Evolutionary conservation across 2,797 vertebrate genomes (phyloP).

Genomic region (Lepus townsendii): DNA sequence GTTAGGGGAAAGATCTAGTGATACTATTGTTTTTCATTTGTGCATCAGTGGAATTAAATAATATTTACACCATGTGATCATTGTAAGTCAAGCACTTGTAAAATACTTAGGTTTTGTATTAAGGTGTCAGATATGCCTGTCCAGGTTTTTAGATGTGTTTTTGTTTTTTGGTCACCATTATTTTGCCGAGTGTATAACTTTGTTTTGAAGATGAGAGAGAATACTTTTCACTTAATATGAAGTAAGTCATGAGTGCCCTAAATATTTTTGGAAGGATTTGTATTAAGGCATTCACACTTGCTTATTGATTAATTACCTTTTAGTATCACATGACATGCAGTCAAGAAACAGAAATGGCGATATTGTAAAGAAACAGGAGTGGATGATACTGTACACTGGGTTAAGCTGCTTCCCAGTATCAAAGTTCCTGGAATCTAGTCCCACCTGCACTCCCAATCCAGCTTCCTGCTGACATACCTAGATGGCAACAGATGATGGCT

Average conservation of each 20-base stretch:
- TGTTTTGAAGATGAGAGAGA: conserved; percentile 2
- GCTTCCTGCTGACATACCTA: no score
- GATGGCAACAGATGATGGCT: no score
- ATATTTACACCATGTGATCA: neutral
- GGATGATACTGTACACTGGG: no score
- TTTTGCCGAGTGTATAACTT: neutral
- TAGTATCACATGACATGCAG: neutral
- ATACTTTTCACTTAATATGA: neutral
- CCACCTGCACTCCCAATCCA: no score
- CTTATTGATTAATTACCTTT: neutral
- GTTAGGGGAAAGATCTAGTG: neutral
- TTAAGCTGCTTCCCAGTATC: neutral
- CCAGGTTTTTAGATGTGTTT: neutral
- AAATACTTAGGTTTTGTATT: neutral
- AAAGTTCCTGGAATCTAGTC: no score
- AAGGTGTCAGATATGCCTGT: neutral
- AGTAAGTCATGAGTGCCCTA: neutral
- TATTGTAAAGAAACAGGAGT: neutral
- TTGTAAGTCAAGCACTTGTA: conserved; percentile 3
- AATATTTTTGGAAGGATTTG: neutral
- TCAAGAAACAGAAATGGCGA: neutral
- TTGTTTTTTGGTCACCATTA: neutral
- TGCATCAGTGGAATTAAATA: neutral
- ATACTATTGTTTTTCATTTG: neutral
- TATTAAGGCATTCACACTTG: neutral